These are phyloP conservation scores for Ophion ventricosus DNA, from an alignment of 2,888 invertebrate species.

Conservation along the genomic window DNA sequence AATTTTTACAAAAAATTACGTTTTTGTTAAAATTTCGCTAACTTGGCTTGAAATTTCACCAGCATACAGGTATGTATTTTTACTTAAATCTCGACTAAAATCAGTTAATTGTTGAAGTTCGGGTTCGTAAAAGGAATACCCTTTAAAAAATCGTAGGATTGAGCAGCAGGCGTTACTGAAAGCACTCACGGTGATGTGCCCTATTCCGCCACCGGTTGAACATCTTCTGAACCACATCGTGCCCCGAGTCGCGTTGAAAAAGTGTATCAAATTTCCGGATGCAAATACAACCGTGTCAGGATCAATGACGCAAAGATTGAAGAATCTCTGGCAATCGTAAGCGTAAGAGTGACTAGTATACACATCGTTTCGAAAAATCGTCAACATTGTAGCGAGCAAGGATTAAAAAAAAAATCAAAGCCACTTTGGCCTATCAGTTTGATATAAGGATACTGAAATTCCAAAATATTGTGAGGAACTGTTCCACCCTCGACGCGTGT, in stretches of 20 bases:
- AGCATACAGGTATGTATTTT: too few species aligned
- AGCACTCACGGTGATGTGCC: conserved; percentile 89
- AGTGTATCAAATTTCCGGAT: conserved; percentile 92
- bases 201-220: conserved; percentile 91
- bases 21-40: too few species aligned
- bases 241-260: conserved; percentile 88
- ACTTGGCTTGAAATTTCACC: too few species aligned
- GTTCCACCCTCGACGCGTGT: conserved; percentile 84
- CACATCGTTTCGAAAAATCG: conserved; percentile 30
- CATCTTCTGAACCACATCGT: conserved; percentile 89
- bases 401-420: neutral
- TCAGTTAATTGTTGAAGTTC: too few species aligned
- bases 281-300: conserved; percentile 90
- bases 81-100: too few species aligned
- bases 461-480: conserved; percentile 86
- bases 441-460: conserved; percentile 88
- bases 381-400: neutral
- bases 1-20: too few species aligned
- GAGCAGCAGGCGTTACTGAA: conserved; percentile 81
- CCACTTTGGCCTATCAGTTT: neutral
- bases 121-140: too few species aligned
- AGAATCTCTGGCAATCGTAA: conserved; percentile 92
- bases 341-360: conserved; percentile 91
- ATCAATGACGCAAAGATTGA: conserved; percentile 92
- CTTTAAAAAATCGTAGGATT: conserved; percentile 3